Conservation (phyloP, 2,888 invertebrate genomes). For the Nebria salina region DNA sequence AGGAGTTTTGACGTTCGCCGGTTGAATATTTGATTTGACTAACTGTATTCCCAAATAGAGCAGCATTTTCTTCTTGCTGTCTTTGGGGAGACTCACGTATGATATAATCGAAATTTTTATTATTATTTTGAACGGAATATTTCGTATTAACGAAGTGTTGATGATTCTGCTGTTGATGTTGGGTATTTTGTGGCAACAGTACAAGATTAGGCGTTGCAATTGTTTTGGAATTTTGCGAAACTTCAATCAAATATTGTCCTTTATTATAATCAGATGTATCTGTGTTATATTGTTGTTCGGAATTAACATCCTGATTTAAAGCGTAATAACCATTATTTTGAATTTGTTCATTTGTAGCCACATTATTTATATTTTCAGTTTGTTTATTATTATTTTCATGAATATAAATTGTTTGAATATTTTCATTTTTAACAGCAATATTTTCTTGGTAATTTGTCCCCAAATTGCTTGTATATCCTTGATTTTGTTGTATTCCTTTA, state of each 20-base stretch:
- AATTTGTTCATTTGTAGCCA: not conserved
- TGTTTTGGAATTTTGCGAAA: not conserved
- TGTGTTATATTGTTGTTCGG: not conserved
- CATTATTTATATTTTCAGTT: not conserved
- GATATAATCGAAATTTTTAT: slow-evolving; percentile 20
- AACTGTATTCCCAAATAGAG: slow-evolving; percentile 31
- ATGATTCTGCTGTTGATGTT: slow-evolving; percentile 20
- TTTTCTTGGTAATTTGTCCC: not conserved
- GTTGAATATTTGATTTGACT: slow-evolving; percentile 36
- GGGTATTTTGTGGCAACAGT: not conserved
- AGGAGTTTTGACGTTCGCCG: slow-evolving; percentile 28
- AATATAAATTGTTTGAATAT: not conserved
- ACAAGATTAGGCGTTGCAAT: not conserved
- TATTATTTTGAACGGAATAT: slow-evolving; percentile 4
- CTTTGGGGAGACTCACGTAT: slow-evolving; percentile 15
- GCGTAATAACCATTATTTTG: not conserved
- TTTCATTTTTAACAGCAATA: not conserved
- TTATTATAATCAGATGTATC: slow-evolving; percentile 15
- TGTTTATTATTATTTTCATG: not conserved
- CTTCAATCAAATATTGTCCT: slow-evolving; percentile 29
- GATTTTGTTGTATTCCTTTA: not conserved
- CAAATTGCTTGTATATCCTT: not conserved
- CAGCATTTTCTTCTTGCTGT: slow-evolving; percentile 15
- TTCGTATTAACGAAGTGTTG: not conserved
- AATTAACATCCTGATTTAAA: not conserved